A percentile compares a stretch with the other conserved stretches of the same genome.
These are phyloP conservation scores for Himantopus leucocephalus DNA, from an alignment of 2,113 vertebrate genomes.

Conservation along the genomic window DNA sequence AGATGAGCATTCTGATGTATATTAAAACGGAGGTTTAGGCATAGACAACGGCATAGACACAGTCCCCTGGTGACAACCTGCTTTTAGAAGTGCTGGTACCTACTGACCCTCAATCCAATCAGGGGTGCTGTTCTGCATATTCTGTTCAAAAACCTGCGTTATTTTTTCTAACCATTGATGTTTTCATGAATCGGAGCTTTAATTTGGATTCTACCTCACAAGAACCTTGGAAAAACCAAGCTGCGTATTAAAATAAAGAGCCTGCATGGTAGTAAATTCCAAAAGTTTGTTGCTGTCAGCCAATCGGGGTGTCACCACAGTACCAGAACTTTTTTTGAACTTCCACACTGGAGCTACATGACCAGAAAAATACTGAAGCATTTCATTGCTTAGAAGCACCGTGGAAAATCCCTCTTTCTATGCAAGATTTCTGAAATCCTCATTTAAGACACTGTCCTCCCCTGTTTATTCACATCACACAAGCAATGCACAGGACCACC, in stretches of 20 bases:
- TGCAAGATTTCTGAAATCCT: background rate
- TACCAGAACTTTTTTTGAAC: background rate
- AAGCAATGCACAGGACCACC: background rate
- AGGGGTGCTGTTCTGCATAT: background rate
- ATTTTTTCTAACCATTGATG: fast-evolving
- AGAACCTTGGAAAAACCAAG: background rate
- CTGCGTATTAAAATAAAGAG: background rate
- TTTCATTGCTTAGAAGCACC: background rate
- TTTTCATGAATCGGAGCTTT: background rate
- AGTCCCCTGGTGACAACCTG: background rate
- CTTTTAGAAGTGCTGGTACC: background rate
- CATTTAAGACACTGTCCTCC: background rate
- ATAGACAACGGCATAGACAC: background rate
- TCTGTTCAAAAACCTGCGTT: background rate
- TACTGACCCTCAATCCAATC: background rate
- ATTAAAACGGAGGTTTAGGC: background rate
- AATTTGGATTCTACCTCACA: background rate
- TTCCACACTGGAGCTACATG: background rate
- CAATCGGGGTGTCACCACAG: background rate
- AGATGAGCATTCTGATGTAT: background rate
- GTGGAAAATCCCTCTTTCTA: background rate
- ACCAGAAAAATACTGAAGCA: background rate
- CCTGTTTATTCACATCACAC: background rate
- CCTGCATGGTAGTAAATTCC: background rate
- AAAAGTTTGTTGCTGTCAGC: background rate